Conservation (phyloP, 2,888 invertebrate species). For the Aphelenchoides bicaudatus region DNA sequence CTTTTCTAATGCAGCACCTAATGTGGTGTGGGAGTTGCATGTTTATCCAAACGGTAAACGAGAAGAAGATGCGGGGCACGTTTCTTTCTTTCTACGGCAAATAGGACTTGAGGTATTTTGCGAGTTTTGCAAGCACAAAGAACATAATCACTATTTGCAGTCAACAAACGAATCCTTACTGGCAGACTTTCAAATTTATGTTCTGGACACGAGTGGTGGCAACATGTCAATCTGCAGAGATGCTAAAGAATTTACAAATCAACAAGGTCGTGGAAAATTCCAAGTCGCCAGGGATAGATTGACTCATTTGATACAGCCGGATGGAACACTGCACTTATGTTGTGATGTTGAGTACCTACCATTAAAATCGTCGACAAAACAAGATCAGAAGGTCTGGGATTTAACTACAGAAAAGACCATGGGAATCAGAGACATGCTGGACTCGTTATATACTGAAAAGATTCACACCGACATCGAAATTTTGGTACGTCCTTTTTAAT, state of each 20-base stretch:
- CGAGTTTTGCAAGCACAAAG: slow-evolving; percentile 8
- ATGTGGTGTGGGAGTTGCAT: slow-evolving; percentile 58
- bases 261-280: slow-evolving; percentile 58
- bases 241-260: slow-evolving; percentile 58
- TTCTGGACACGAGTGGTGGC: slow-evolving; percentile 37
- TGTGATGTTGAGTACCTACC: slow-evolving; percentile 49
- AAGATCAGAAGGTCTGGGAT: slow-evolving; percentile 10
- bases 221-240: slow-evolving; percentile 55
- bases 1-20: slow-evolving; percentile 45
- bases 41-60: slow-evolving; percentile 59
- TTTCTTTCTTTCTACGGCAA: slow-evolving; percentile 56
- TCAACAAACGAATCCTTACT: slow-evolving; percentile 31
- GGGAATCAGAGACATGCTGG: background rate
- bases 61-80: slow-evolving; percentile 52
- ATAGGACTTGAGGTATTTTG: slow-evolving; percentile 42
- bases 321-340: slow-evolving; percentile 49
- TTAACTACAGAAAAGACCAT: background rate
- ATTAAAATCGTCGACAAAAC: slow-evolving; percentile 18
- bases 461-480: slow-evolving; percentile 37
- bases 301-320: slow-evolving; percentile 43
- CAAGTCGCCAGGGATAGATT: slow-evolving; percentile 41
- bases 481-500: slow-evolving; percentile 32
- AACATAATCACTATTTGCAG: slow-evolving; percentile 13
- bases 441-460: background rate
- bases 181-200: slow-evolving; percentile 60